These are phyloP conservation scores for Iguana delicatissima DNA, from an alignment of 2,797 vertebrate species.

Conservation along the genomic window DNA sequence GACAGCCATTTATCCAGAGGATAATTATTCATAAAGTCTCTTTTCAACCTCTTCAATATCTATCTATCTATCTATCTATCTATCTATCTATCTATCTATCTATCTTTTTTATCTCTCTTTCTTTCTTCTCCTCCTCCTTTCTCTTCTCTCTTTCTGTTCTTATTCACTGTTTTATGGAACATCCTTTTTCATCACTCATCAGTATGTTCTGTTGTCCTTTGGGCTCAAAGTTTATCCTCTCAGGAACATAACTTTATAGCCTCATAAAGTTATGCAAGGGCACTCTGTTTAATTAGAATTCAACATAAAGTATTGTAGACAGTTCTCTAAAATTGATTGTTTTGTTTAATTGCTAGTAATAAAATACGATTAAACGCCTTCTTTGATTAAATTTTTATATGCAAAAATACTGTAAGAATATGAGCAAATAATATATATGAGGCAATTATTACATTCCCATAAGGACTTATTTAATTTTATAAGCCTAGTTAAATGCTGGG, in stretches of 20 bases:
- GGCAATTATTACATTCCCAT: conserved; percentile 24
- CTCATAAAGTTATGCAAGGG: conserved; percentile 41
- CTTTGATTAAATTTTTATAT: conserved; percentile 45
- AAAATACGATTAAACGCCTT: conserved; percentile 60
- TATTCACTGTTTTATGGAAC: conserved; percentile 36
- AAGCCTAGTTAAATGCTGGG: conserved; percentile 36
- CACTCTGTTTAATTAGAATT: conserved; percentile 54
- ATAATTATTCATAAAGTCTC: too few species aligned
- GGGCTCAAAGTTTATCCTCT: conserved; percentile 23
- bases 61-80: too few species aligned
- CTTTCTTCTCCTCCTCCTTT: neutral
- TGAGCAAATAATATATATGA: conserved; percentile 38
- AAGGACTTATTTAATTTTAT: conserved; percentile 21
- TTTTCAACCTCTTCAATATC: too few species aligned
- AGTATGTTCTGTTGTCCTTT: conserved; percentile 7
- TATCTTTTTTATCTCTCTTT: neutral
- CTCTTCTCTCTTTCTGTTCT: neutral
- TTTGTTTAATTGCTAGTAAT: conserved; percentile 61
- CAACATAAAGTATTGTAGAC: conserved; percentile 30
- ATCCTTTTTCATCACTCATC: conserved; percentile 35
- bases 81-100: too few species aligned
- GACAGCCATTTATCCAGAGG: neutral
- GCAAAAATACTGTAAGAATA: conserved; percentile 35
- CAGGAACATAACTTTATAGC: conserved; percentile 33
- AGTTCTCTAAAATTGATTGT: conserved; percentile 41